Percentiles rank a stretch among this genome's conserved stretches.
Evolutionary conservation across 2,113 vertebrate species (phyloP).

Genomic region (Edolisoma coerulescens): DNA sequence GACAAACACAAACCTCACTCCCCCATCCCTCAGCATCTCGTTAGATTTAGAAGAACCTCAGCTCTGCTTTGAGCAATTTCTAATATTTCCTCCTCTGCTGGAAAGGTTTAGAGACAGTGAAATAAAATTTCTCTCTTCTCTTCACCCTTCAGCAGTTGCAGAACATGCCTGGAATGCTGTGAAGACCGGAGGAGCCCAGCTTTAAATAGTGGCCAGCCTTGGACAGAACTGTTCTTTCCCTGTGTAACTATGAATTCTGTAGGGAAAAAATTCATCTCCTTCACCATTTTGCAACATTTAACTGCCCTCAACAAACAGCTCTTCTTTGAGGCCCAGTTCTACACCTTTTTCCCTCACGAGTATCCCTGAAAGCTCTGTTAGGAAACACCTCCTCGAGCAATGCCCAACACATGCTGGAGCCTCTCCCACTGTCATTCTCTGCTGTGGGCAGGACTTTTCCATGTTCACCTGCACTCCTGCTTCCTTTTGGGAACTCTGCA

Average conservation of each 20-base stretch:
- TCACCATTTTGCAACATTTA: background rate
- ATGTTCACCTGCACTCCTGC: rapidly evolving
- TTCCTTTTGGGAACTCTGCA: background rate
- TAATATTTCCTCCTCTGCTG: background rate
- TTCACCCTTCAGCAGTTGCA: background rate
- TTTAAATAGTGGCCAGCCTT: background rate
- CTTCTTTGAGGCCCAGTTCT: background rate
- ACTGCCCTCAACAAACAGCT: background rate
- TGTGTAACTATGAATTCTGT: background rate
- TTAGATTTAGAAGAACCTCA: background rate
- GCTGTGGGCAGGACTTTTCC: background rate
- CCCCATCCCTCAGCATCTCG: rapidly evolving
- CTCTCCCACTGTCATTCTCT: background rate
- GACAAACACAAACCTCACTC: background rate
- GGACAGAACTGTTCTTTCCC: background rate
- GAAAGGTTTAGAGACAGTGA: background rate
- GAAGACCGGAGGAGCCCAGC: background rate
- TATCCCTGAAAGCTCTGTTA: rapidly evolving
- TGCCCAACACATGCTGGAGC: rapidly evolving
- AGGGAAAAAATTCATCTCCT: background rate
- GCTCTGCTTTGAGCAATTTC: background rate
- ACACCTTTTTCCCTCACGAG: rapidly evolving
- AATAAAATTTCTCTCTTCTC: background rate
- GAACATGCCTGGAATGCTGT: background rate
- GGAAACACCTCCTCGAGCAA: rapidly evolving